Evolutionary conservation across 2,797 vertebrate species (phyloP), one percentile per base, ranked within the genome.

Genomic region (Cyprinodon diabolis): DNA sequence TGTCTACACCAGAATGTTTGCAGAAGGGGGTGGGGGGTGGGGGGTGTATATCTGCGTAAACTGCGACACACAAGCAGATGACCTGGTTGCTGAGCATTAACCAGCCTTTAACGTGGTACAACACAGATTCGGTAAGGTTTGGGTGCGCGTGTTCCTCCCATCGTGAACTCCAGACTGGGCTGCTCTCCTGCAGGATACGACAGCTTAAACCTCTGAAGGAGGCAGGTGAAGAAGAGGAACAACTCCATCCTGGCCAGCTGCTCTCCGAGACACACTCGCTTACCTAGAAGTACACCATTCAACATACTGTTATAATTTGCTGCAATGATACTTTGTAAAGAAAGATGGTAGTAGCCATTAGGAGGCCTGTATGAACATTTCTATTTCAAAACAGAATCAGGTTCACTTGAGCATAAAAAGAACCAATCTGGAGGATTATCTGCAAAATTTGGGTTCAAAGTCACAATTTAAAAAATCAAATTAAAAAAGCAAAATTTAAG

Each of bases 191-290:
- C 62, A 0, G 94, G 88, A 0, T 86, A 2, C 0, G 82, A 91
- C 82, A 97, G 89, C 25, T 92, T 94, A 90, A 97, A 97, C 48
- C 93, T 95, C 83, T 96, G 96, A 35, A 97, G 77, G 66, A 97
- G 84, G 63, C 75, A 90, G 30, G 91, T 83, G 23, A 94, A 92
- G 57, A 93, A 92, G 67, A 94, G 76, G 82, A 93, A 96, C 13
- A 96, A 74, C 82, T 96, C 95, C 69, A 83, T 91, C 79, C 88
- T 91, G 84, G 95, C 95, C 88, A 96, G 84, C 65, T 91, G 91
- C 77, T 96, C 94, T 43, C 96, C 95, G 8, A 89, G 66, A 84
- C 96, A 97, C 43, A 74, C 78, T 1, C 95, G 91, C 66, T 95
- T 96, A 48, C 96, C 96, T 97, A 90, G 52, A 25, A 11, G 30